These are phyloP conservation scores for Trissoscelio sp. DNA, from an alignment of 2,888 invertebrate species.

Conservation along the genomic window DNA sequence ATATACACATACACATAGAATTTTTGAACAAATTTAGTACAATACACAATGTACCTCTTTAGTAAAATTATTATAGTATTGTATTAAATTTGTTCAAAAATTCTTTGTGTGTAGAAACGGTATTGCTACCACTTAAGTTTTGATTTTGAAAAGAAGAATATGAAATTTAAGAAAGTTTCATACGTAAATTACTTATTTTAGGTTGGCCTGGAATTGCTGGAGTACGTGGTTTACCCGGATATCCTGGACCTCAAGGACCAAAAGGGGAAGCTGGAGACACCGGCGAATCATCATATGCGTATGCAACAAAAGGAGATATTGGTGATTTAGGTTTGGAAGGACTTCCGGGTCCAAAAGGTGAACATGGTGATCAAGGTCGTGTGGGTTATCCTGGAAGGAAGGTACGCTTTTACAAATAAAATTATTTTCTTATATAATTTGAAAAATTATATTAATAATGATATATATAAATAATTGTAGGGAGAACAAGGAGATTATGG, in stretches of 20 bases:
- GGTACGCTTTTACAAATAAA: conserved; percentile 70
- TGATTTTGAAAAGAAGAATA: no score
- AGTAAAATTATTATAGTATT: no score
- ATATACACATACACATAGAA: no score
- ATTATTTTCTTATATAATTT: not conserved
- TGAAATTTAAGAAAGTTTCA: no score
- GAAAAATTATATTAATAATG: not conserved
- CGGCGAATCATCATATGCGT: conserved; percentile 79
- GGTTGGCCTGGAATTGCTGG: conserved; percentile 82
- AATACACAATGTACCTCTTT: no score
- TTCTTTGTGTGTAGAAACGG: no score
- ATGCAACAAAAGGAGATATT: conserved; percentile 84
- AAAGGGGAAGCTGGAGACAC: conserved; percentile 85
- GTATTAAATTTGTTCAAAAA: no score
- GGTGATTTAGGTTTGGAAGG: conserved; percentile 86
- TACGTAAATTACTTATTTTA: no score
- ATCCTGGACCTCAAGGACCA: conserved; percentile 82
- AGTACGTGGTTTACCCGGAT: conserved; percentile 80
- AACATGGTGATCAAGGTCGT: conserved; percentile 86
- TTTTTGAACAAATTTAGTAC: no score
- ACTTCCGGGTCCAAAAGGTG: conserved; percentile 84
- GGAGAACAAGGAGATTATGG: conserved; percentile 88
- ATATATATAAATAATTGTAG: conserved; percentile 65
- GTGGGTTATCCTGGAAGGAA: conserved; percentile 82
- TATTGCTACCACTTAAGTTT: no score